Evolutionary conservation across 2,797 vertebrate species (phyloP), one percentile per base, ranked within the genome.

Genomic region (Anabas testudineus): DNA sequence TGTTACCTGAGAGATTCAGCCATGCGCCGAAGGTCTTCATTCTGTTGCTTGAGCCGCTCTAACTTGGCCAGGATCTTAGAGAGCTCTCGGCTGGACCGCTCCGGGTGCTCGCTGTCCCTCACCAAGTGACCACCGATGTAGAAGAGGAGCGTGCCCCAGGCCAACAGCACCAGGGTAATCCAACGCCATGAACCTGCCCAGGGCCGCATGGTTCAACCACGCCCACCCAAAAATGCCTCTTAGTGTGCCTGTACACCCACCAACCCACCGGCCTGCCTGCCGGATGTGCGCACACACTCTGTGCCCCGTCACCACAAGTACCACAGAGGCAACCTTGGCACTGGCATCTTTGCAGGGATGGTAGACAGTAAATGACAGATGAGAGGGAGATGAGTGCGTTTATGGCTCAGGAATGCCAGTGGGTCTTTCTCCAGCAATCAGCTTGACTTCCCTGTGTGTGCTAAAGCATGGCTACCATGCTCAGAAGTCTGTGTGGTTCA

Each of bases 171-270:
- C 88, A 99, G 96, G 95, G 97, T 97, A 94, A 99, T 98, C 98
- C 98, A 99, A 91, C 97, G 96, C 98, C 98, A 99, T 84, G 98
- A 99, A 84, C 96, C 97, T 77, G 96, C 95, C 98, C 98, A 99
- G 94, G 97, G 95, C 92, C 97, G 96, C 97, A 99, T 99, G 93
- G 95, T 97, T 88, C 59, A 69, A 65, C 78, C 81, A 78, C 72
- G 10, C 67, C 76, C 67, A 48, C 82, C 77, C 24, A 9, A 47
- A 76, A 82, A 78, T 34, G 48, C 75, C 52, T 71, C 58, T 80
- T 54, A 80, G 80, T 79, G 86, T 78, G 82, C 82, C 70, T 28
- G 80, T 79, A 72, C 82, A 65, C 80, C 83, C 74, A 57, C 84
- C 74, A 37, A 72, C 71, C 82, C 51, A 3, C 80, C 74, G 74